Evolutionary conservation across 1,140 invertebrate genomes (phyloP), one percentile per base, ranked within the genome.

Genomic region (Parasteatoda tepidariorum): DNA sequence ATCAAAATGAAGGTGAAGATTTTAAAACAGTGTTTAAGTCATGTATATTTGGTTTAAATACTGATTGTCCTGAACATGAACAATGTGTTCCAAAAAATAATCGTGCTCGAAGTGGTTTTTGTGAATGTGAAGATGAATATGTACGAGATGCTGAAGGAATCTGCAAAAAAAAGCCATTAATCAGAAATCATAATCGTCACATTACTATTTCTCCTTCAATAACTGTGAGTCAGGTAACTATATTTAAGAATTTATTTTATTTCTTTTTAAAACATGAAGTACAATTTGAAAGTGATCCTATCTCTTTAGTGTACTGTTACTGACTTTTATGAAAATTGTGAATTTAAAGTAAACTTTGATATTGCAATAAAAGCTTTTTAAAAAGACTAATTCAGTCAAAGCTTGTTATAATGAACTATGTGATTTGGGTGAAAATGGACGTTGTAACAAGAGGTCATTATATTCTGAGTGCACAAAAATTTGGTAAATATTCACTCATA

Each of bases 61-160:
- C 67, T 22, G 62, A 85, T 31, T 90, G 89, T 85, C 73, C 83
- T 3, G 26, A 75, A 28, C 82, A 89, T 85, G 89, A 89, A 86
- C 76, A 84, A 22, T 90, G 89, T 85, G 78, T 86, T 7, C 70
- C 86, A n/a, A 78, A 87, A 67, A 87, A 86, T 75, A 55, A 31
- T 31, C 76, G 86, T 34, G 89, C 90, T 11, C 87, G 91, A 48
- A 90, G 91, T 85, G 94, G 94, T 3, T 88, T 93, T 26, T 96
- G 95, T 86, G 89, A 92, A 86, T 95, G 94, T 88, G 88, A 91
- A 48, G 87, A 89, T 22, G 92, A 92, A 18, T 94, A 88, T 85
- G 87, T 88, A 28, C 90, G 91, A 61, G 92, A 92, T 86, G 24
- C 5, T 7, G 18, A 55, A 33, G 81, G 81, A 28, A 22, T 31